These are phyloP conservation scores for Genyomyrus donnyi DNA, from an alignment of 2,113 vertebrate species.

Conservation along the genomic window DNA sequence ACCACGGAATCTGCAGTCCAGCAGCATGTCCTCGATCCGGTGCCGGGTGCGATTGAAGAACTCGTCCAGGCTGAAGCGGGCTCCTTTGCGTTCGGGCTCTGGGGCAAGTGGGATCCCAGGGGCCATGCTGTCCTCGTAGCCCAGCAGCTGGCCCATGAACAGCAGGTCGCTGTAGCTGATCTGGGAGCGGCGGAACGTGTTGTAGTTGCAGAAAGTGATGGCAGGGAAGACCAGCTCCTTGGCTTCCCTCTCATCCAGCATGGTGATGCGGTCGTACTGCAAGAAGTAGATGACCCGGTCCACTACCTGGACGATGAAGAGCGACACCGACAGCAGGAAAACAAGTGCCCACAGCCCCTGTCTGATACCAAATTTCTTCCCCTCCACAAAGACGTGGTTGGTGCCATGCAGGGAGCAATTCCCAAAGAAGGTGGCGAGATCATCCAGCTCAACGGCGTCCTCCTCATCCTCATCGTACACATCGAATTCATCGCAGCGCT, in stretches of 20 bases:
- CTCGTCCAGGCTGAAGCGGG: slow-evolving; percentile 69
- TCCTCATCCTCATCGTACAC: slow-evolving; percentile 36
- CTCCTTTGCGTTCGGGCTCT: slow-evolving; percentile 51
- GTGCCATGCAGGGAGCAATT: slow-evolving; percentile 81
- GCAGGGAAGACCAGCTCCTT: slow-evolving; percentile 75
- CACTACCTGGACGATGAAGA: slow-evolving; percentile 83
- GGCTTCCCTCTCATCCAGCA: slow-evolving; percentile 74
- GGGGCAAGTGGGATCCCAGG: slow-evolving; percentile 69
- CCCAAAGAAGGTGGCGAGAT: slow-evolving; percentile 71
- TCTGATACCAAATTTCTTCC: slow-evolving; percentile 64
- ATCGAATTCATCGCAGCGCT: slow-evolving; percentile 46
- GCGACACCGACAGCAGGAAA: slow-evolving; percentile 73
- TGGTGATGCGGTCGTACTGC: slow-evolving; percentile 76
- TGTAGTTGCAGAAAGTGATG: slow-evolving; percentile 88
- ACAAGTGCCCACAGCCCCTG: slow-evolving; percentile 76
- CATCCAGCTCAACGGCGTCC: slow-evolving; percentile 34
- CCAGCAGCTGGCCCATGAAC: slow-evolving; percentile 78
- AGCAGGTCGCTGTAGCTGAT: slow-evolving; percentile 80
- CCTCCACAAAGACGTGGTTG: slow-evolving; percentile 80
- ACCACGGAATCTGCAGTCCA: slow-evolving; percentile 78
- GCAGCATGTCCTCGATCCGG: slow-evolving; percentile 86
- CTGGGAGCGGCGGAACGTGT: slow-evolving; percentile 75
- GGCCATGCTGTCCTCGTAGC: slow-evolving; percentile 74
- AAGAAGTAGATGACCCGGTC: slow-evolving; percentile 78
- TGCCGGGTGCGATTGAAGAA: slow-evolving; percentile 85